phyloP scores from a whole-genome alignment of 30 jellyfish, hydroid and myxozoan species.

The Hydractinia symbiolongicarpus region DNA sequence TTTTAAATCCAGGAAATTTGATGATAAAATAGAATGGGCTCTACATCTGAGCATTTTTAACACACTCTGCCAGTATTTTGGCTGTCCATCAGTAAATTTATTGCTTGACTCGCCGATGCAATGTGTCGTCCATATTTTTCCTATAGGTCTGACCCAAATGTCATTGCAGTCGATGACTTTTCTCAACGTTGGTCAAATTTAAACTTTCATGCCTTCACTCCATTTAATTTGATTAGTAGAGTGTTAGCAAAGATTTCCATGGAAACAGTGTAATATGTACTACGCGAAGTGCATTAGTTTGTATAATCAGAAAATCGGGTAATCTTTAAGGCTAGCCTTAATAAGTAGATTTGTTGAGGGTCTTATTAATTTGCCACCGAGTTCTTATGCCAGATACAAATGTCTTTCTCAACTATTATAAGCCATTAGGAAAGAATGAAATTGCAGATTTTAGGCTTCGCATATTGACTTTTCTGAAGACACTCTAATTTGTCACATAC shows the following conservation, averaged over 20 bases:
- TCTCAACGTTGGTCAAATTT: slow-evolving; percentile 38
- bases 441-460: not conserved
- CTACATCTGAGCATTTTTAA: slow-evolving; percentile 24
- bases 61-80: not conserved
- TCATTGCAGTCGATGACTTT: slow-evolving; percentile 44
- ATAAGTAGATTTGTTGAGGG: not conserved
- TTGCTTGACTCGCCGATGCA: slow-evolving; percentile 34
- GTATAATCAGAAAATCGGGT: not conserved
- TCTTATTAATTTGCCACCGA: not conserved
- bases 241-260: slow-evolving; percentile 13
- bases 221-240: not conserved
- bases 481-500: not conserved
- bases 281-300: not conserved
- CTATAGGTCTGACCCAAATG: slow-evolving; percentile 50
- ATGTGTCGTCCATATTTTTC: slow-evolving; percentile 23
- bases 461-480: not conserved
- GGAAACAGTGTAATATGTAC: slow-evolving; percentile 1
- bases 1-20: slow-evolving; percentile 40
- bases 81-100: slow-evolving; percentile 35
- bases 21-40: slow-evolving; percentile 43
- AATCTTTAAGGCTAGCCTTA: not conserved
- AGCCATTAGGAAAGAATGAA: not conserved
- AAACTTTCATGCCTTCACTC: slow-evolving; percentile 44
- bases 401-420: not conserved
- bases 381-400: not conserved